These are phyloP conservation scores for Tympanoctomys barrerae DNA, from an alignment of 2,797 vertebrate genomes.

Conservation along the genomic window DNA sequence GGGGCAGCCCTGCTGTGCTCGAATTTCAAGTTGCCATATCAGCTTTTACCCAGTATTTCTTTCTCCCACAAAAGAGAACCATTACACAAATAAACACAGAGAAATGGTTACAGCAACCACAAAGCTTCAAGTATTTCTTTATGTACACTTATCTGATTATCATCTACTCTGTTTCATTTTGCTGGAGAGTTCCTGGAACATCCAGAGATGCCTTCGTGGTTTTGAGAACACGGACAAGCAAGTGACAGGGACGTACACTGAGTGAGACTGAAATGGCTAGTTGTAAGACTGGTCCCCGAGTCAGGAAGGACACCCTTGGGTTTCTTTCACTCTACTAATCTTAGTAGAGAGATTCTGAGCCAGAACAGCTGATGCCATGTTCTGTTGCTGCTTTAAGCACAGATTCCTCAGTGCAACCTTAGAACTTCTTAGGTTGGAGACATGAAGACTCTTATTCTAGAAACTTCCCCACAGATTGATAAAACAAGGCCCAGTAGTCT, in stretches of 20 bases:
- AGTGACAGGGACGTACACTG: not conserved
- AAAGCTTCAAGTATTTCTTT: not conserved
- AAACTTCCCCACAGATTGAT: not conserved
- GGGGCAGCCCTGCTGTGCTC: not conserved
- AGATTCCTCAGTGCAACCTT: not conserved
- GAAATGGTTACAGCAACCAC: not conserved
- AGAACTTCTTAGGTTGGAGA: not conserved
- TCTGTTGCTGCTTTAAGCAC: not conserved
- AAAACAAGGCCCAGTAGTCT: not conserved
- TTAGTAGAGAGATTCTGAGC: not conserved
- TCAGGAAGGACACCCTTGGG: not conserved
- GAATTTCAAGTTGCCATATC: not conserved
- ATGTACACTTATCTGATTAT: not conserved
- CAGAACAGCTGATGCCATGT: too few relatives aligned
- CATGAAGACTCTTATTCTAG: constrained; percentile 11
- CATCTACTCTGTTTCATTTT: not conserved
- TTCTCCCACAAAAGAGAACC: not conserved
- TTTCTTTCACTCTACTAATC: not conserved
- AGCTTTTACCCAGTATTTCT: not conserved
- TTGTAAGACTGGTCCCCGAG: not conserved
- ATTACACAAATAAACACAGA: constrained; percentile 25
- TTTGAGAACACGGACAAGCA: not conserved
- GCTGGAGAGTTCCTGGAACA: constrained; percentile 5
- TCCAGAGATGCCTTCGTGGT: not conserved
- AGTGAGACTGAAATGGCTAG: not conserved